These are phyloP conservation scores for Panzeria rudis DNA, from an alignment of 2,888 invertebrate genomes.

Conservation along the genomic window DNA sequence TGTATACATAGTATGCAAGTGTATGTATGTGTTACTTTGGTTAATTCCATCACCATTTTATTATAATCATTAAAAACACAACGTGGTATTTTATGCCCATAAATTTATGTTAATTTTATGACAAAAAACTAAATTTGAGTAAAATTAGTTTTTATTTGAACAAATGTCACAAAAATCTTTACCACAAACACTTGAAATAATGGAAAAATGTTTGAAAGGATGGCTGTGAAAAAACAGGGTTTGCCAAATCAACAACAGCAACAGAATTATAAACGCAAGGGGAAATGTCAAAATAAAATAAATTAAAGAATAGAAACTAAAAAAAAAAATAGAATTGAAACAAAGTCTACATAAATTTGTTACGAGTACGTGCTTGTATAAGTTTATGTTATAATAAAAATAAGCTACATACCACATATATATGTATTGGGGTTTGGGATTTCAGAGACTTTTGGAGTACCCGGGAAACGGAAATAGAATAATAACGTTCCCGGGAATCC, in stretches of 20 bases:
- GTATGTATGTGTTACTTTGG: not conserved
- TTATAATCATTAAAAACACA: conserved; percentile 15
- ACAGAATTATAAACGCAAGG: not conserved
- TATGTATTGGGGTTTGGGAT: too few relatives aligned
- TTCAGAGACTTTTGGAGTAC: too few relatives aligned
- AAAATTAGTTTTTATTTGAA: conserved; percentile 43
- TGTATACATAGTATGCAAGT: too few relatives aligned
- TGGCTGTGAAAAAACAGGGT: conserved; percentile 10
- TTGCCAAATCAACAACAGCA: not conserved
- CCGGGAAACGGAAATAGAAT: too few relatives aligned
- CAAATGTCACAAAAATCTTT: conserved; percentile 55
- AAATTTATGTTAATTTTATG: conserved; percentile 59
- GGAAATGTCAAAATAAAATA: not conserved
- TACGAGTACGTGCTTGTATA: conserved; percentile 63
- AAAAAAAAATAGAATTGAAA: not conserved
- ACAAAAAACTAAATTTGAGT: conserved; percentile 13
- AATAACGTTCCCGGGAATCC: too few relatives aligned
- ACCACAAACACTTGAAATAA: conserved; percentile 34
- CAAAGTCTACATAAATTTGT: conserved; percentile 59
- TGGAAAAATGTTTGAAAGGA: not conserved
- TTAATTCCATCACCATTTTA: conserved; percentile 34
- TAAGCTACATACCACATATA: not conserved
- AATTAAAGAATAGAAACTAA: not conserved
- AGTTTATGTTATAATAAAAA: conserved; percentile 31
- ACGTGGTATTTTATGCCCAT: conserved; percentile 15